These are phyloP conservation scores for Montipora capricornis DNA, from an alignment of 64 coral and sea anemone species.

Conservation along the genomic window DNA sequence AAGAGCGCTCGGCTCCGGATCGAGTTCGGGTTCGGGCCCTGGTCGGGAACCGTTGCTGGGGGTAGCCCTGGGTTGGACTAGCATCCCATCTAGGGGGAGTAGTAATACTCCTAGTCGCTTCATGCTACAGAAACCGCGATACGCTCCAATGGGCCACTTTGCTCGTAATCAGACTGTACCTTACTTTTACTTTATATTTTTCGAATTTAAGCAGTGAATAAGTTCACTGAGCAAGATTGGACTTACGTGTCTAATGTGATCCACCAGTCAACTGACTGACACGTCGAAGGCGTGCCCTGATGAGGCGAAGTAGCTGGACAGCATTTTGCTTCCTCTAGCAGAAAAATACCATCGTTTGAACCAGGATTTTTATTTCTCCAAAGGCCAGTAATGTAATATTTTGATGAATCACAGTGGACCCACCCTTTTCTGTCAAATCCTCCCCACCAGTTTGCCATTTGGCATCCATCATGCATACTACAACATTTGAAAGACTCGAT, in stretches of 20 bases:
- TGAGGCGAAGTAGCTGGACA: not conserved
- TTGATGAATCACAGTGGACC: not conserved
- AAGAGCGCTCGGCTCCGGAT: too few relatives aligned
- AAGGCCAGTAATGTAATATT: slow-evolving; percentile 24
- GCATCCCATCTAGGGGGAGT: too few relatives aligned
- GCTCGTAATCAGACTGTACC: too few relatives aligned
- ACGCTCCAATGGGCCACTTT: too few relatives aligned
- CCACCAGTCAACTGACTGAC: not conserved
- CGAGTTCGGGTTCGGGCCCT: too few relatives aligned
- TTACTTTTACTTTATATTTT: too few relatives aligned
- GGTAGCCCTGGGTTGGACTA: too few relatives aligned
- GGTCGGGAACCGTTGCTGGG: too few relatives aligned
- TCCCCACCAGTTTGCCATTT: slow-evolving; percentile 30
- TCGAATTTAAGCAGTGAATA: too few relatives aligned
- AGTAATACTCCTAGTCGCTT: too few relatives aligned
- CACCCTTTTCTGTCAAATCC: slow-evolving; percentile 4
- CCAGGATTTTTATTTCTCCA: not conserved
- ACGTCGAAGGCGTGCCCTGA: not conserved
- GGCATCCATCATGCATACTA: slow-evolving; percentile 5
- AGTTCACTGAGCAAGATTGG: too few relatives aligned
- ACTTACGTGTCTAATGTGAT: not conserved
- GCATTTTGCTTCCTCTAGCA: slow-evolving; percentile 23
- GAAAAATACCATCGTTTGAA: not conserved
- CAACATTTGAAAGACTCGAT: slow-evolving; percentile 36
- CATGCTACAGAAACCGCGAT: too few relatives aligned